Conservation (phyloP, 1,140 invertebrate genomes). For the Apocrypta bakeri region DNA sequence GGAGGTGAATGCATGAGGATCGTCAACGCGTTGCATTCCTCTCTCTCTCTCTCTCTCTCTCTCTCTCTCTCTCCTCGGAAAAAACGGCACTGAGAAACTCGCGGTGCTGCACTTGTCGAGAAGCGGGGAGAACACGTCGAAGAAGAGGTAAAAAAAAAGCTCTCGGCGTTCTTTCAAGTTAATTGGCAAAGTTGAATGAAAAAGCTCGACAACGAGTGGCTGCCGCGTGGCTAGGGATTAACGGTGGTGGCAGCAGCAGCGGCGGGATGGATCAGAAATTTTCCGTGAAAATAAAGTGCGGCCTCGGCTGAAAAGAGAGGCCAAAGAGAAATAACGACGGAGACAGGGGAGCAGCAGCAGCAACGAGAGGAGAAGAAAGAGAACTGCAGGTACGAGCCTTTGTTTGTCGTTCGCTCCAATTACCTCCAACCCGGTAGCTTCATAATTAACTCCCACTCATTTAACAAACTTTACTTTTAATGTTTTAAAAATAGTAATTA, state of each 20-base stretch:
- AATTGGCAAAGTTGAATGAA: constrained; percentile 71
- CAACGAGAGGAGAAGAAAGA: constrained; percentile 53
- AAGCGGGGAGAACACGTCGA: not conserved
- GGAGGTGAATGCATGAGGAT: not conserved
- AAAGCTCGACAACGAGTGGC: constrained; percentile 63
- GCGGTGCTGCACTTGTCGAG: not conserved
- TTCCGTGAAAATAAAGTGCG: constrained; percentile 69
- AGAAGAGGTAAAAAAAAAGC: constrained; percentile 26
- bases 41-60: not conserved
- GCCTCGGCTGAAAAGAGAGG: constrained; percentile 44
- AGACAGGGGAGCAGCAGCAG: constrained; percentile 50
- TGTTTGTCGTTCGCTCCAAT: constrained; percentile 75
- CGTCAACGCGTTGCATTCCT: not conserved
- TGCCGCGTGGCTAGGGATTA: constrained; percentile 63
- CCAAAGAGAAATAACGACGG: constrained; percentile 54
- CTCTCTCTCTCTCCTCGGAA: not conserved
- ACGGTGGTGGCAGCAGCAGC: constrained; percentile 55
- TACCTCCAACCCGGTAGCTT: constrained; percentile 74
- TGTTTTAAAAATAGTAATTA: constrained; percentile 76
- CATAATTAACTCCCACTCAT: constrained; percentile 76
- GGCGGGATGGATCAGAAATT: constrained; percentile 69
- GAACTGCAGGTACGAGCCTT: constrained; percentile 65
- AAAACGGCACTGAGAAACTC: not conserved
- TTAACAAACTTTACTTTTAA: constrained; percentile 76
- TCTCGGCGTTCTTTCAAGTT: constrained; percentile 50